Percentiles rank a stretch among this genome's conserved stretches.
phyloP scores from a whole-genome alignment of 2,888 invertebrate genomes.

The Lysandra bellargus region DNA sequence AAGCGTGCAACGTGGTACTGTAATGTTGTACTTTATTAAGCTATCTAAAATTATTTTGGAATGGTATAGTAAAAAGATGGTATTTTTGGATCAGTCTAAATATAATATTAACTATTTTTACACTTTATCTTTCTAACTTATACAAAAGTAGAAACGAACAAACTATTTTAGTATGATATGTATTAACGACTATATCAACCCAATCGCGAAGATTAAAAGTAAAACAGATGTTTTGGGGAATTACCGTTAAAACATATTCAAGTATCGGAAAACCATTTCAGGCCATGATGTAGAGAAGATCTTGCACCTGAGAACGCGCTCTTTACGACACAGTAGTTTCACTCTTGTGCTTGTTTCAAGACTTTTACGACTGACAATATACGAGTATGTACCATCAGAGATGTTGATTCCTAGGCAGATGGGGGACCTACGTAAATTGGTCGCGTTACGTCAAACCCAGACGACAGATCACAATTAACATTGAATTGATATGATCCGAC shows the following conservation, averaged over 20 bases:
- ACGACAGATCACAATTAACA: too few relatives aligned
- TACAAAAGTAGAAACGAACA: not conserved
- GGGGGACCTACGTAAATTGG: too few relatives aligned
- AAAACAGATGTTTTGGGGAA: constrained; percentile 23
- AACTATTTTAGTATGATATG: not conserved
- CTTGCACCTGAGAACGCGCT: constrained; percentile 41
- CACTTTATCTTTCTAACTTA: not conserved
- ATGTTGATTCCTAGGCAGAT: too few relatives aligned
- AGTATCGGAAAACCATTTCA: constrained; percentile 65
- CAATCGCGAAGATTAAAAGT: constrained; percentile 5
- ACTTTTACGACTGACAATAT: not conserved
- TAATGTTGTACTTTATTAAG: too few relatives aligned
- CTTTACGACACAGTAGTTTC: constrained; percentile 34
- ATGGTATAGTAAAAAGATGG: too few relatives aligned
- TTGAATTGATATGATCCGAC: too few relatives aligned
- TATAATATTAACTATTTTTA: not conserved
- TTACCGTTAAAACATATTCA: constrained; percentile 41
- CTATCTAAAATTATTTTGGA: too few relatives aligned
- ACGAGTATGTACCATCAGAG: not conserved
- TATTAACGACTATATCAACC: not conserved
- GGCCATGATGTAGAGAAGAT: constrained; percentile 42
- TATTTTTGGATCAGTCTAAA: too few relatives aligned
- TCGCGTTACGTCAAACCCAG: too few relatives aligned
- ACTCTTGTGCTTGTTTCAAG: constrained; percentile 23
- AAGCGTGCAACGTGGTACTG: too few relatives aligned